These are phyloP conservation scores for Crotalus helleri DNA, from an alignment of 2,113 vertebrate genomes.

Conservation along the genomic window DNA sequence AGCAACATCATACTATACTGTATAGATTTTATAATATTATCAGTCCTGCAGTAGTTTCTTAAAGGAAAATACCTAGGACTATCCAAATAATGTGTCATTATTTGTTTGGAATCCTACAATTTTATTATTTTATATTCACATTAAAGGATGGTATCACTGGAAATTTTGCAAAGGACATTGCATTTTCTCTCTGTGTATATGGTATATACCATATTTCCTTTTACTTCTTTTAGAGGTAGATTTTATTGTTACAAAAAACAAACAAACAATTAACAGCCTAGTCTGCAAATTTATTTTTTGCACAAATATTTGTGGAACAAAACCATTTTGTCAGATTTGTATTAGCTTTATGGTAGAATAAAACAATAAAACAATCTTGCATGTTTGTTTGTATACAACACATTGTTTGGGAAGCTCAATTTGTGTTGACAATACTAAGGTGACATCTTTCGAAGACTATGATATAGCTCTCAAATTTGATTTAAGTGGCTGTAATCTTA, in stretches of 20 bases:
- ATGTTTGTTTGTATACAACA: neutral
- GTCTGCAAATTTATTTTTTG: neutral
- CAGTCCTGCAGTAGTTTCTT: neutral
- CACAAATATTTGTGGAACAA: neutral
- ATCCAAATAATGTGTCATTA: conserved; percentile 25
- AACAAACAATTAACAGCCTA: neutral
- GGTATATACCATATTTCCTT: conserved; percentile 49
- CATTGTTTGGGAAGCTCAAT: neutral
- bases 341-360: neutral
- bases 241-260: neutral
- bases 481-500: neutral
- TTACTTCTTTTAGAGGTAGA: conserved; percentile 16
- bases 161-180: conserved; percentile 50
- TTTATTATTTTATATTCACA: conserved; percentile 57
- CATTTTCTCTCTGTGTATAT: conserved; percentile 12
- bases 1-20: neutral
- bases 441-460: neutral
- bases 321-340: neutral
- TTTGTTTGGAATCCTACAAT: conserved; percentile 50
- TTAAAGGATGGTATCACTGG: conserved; percentile 52
- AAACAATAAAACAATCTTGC: neutral
- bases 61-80: neutral
- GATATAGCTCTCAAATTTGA: neutral
- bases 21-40: neutral
- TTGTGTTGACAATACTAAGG: neutral